A percentile compares a stretch with the other conserved stretches of the same genome.
Conservation (phyloP, 2,797 vertebrate genomes). For the Chelidonichthys spinosus region DNA sequence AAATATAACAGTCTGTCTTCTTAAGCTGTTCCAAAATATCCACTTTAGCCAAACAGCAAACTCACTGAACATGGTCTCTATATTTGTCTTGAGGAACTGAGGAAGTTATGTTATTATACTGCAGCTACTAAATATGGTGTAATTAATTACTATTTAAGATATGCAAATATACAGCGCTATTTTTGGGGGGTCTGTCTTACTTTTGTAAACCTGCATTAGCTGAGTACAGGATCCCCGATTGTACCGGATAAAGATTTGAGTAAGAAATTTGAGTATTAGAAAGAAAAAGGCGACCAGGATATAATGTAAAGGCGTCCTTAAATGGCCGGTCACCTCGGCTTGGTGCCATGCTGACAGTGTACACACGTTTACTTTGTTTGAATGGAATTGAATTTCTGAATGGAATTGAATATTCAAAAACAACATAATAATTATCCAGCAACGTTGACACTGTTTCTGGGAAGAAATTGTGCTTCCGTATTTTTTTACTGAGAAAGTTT, state of each 20-base stretch:
- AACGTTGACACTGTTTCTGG: not conserved
- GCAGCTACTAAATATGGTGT: not conserved
- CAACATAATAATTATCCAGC: too few relatives aligned
- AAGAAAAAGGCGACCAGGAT: not conserved
- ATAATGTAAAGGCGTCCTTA: too few relatives aligned
- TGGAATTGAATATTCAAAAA: not conserved
- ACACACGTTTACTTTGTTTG: not conserved
- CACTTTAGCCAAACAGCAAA: constrained; percentile 14
- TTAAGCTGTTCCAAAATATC: constrained; percentile 41
- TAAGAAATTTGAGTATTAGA: too few relatives aligned
- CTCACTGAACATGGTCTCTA: not conserved
- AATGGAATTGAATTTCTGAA: not conserved
- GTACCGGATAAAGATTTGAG: not conserved
- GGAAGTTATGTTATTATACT: not conserved
- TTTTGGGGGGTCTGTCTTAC: not conserved
- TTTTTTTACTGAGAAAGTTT: not conserved
- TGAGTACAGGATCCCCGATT: not conserved
- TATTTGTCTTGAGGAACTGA: constrained; percentile 5
- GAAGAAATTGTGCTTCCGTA: not conserved
- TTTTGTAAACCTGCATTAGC: not conserved
- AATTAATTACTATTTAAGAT: not conserved
- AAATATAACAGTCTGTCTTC: constrained; percentile 42
- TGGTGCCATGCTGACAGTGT: too few relatives aligned
- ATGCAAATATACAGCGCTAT: not conserved
- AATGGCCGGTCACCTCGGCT: not conserved